These are phyloP conservation scores for Pluvianellus socialis DNA, from an alignment of 2,113 vertebrate genomes.

Conservation along the genomic window DNA sequence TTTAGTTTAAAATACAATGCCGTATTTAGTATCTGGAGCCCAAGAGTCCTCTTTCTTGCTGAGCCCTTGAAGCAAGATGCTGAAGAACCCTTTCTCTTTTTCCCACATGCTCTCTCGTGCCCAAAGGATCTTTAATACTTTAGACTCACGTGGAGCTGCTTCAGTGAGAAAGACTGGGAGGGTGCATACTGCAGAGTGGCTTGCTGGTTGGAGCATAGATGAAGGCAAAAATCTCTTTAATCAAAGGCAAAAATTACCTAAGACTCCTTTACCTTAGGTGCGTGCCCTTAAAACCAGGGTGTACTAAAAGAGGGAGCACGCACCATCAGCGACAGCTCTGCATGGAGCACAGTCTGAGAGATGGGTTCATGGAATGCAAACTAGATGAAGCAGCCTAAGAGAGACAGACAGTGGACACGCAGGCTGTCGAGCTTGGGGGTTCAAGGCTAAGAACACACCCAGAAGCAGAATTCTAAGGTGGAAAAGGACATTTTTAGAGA, in stretches of 20 bases:
- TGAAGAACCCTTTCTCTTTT: background rate
- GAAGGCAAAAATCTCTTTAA: background rate
- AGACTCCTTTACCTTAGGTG: background rate
- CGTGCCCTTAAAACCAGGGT: background rate
- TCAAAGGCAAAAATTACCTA: background rate
- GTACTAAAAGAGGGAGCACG: background rate
- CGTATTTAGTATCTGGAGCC: background rate
- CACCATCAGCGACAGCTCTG: background rate
- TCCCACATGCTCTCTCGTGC: background rate
- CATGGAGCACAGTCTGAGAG: background rate
- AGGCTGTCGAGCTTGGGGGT: background rate
- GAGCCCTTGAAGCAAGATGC: background rate
- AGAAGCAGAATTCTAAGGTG: background rate
- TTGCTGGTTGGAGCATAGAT: background rate
- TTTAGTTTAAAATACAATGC: slow-evolving; percentile 8
- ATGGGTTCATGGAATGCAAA: background rate
- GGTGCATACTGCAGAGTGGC: background rate
- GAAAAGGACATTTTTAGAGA: background rate
- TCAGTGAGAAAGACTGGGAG: background rate
- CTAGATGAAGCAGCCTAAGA: background rate
- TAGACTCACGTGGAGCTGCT: background rate
- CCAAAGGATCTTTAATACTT: background rate
- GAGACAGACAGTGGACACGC: background rate
- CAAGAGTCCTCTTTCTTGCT: background rate
- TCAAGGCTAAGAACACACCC: background rate